Base-by-base conservation (phyloP, 2,797 vertebrate genomes). In the Phoeniculus purpureus region DNA sequence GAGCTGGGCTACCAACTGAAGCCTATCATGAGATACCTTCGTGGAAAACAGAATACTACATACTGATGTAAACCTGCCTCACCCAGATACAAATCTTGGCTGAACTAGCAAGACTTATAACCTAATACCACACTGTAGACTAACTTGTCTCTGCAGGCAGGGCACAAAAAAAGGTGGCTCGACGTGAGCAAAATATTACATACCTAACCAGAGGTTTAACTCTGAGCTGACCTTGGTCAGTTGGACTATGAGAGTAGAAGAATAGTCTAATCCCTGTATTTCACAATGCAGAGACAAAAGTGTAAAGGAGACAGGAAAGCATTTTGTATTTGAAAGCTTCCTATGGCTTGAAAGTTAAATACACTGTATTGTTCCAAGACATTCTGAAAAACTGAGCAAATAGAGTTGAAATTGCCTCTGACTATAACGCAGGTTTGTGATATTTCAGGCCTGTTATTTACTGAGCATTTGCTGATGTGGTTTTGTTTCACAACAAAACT, bases 371-470 rank as follows among this genome's bases (percentile, higher is more conserved):
- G 68, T 68, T 94, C 54, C 21, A 85, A 91, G 88, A 73, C 66
- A 87, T 58, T 90, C 72, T 92, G 78, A 72, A 94, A 94, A 93
- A 86, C 62, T 73, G 92, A 94, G 62, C 47, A 92, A 95, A 92
- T 73, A 75, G 61, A 92, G 40, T 82, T 86, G 66, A 93, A 96
- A 96, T 91, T 96, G 79, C 84, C 92, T 94, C 87, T 89, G 87
- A 92, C 86, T 92, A 92, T 87, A 92, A 89, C 93, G 54, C 45
- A 76, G 59, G 67, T 73, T 81, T 91, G 60, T 82, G 82, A 27
- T 92, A 87, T 92, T 94, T 94, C 81, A 91, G 61, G 85, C 43
- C 61, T 90, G 55, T 92, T 95, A 95, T 80, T 89, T 92, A 86
- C 77, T 55, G 77, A 54, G 55, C 65, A 73, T 94, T 94, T 95